These are phyloP conservation scores for Melanostigma gelatinosum DNA, from an alignment of 2,113 vertebrate genomes.

Conservation along the genomic window DNA sequence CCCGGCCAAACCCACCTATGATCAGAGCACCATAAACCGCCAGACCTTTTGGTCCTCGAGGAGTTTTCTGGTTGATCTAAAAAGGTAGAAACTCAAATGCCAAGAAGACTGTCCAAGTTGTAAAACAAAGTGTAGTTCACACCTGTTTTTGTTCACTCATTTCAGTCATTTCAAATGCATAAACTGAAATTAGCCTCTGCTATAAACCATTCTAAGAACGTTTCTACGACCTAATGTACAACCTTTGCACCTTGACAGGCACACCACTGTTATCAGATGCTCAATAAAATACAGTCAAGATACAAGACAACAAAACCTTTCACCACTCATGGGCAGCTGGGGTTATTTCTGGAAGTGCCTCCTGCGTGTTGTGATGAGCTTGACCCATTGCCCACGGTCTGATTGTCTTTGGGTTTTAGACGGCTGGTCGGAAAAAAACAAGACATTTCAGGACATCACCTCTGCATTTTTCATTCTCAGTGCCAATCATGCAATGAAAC, in stretches of 20 bases:
- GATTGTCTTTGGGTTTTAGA: not conserved
- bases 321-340: conserved; percentile 8
- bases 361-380: conserved; percentile 52
- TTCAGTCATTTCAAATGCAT: not conserved
- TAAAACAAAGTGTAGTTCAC: not conserved
- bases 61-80: not conserved
- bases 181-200: not conserved
- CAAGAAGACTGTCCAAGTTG: conserved; percentile 16
- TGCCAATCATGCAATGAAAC: not conserved
- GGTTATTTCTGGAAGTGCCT: conserved; percentile 61
- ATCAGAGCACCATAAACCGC: conserved; percentile 36
- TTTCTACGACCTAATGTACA: not conserved
- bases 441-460: not conserved
- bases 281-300: not conserved
- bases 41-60: not conserved
- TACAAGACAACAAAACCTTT: conserved; percentile 12
- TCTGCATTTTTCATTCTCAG: not conserved
- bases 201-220: not conserved
- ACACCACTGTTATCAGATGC: not conserved
- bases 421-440: not conserved
- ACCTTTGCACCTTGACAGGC: conserved; percentile 2
- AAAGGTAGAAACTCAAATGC: conserved; percentile 8
- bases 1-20: conserved; percentile 1
- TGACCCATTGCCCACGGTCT: conserved; percentile 60
- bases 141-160: not conserved